Evolutionary conservation across 2,888 invertebrate species (phyloP), one percentile per base, ranked within the genome.

Genomic region (Imbricaverruca yamaguchii): DNA sequence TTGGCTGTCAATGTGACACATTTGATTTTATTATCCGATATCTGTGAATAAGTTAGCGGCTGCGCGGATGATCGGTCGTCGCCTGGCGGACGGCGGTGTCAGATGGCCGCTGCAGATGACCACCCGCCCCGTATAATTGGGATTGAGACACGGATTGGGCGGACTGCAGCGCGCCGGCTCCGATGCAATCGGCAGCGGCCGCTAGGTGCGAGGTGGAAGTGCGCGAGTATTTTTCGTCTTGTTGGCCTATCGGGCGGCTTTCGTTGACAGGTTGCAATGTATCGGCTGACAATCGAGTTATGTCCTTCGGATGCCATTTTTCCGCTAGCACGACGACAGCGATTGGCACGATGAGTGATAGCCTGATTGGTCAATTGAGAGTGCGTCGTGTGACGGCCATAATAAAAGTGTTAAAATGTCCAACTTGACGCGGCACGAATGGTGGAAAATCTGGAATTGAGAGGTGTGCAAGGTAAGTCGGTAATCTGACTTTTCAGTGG

Each of bases 1-100:
- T 65, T 65, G 65, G 65, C 65, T 65, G 65, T 65, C 65, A 65
- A 65, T 65, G n/a, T 65, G 65, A 65, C 65, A 65, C 65, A 65
- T 65, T 65, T 65, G 65, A 65, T 65, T 65, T n/a, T 9, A 65
- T n/a, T 65, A 65, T 65, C 65, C 65, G 65, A 65, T 65, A 23
- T 65, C 65, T n/a, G n/a, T 65, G 65, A 65, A 65, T 65, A 65
- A 65, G 7, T 65, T 23, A 65, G 65, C 65, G 15, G 15, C 65
- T n/a, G 7, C 9, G 65, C 9, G 65, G n/a, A 8, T n/a, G n/a
- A 23, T 65, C n/a, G n/a, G 10, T n/a, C 8, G 65, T 65, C n/a
- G 9, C 65, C 9, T 1, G n/a, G 65, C 9, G n/a, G 23, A 65
- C 23, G 15, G 10, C n/a, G n/a, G n/a, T 12, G n/a, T 15, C 63